Evolutionary conservation across 2,113 vertebrate species (phyloP).

Genomic region (Zapus hudsonius): DNA sequence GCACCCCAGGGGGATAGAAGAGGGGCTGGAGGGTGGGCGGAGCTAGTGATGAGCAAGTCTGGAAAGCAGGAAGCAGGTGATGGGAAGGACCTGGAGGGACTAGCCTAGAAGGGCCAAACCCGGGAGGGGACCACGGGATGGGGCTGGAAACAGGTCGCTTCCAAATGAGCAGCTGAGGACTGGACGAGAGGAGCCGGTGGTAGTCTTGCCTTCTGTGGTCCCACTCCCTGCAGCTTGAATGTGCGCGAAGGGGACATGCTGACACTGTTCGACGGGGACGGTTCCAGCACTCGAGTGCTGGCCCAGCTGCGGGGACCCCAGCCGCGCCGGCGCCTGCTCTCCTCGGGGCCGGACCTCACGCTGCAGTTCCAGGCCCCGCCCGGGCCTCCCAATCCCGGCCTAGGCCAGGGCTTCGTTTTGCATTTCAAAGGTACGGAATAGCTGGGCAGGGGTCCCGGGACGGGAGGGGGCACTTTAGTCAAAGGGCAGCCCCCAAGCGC

Average conservation of each 20-base stretch:
- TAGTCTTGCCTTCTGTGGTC: neutral
- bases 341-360: conserved; percentile 92
- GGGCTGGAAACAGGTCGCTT: neutral
- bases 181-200: neutral
- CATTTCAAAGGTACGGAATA: conserved; percentile 90
- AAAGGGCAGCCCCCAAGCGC: neutral
- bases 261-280: conserved; percentile 92
- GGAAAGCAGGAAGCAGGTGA: neutral
- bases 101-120: neutral
- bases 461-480: neutral
- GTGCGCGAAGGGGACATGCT: conserved; percentile 93
- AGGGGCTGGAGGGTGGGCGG: neutral
- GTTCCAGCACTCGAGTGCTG: conserved; percentile 91
- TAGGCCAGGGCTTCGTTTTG: conserved; percentile 94
- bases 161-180: neutral
- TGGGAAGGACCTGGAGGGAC: neutral
- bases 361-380: conserved; percentile 95
- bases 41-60: neutral
- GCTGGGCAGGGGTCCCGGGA: neutral
- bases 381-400: conserved; percentile 90
- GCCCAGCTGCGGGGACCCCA: conserved; percentile 92
- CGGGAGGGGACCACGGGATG: neutral
- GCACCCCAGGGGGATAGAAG: too few relatives aligned
- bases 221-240: conserved; percentile 87
- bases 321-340: conserved; percentile 92